Conservation (phyloP, 2,113 vertebrate species). For the Eulacestoma nigropectus region DNA sequence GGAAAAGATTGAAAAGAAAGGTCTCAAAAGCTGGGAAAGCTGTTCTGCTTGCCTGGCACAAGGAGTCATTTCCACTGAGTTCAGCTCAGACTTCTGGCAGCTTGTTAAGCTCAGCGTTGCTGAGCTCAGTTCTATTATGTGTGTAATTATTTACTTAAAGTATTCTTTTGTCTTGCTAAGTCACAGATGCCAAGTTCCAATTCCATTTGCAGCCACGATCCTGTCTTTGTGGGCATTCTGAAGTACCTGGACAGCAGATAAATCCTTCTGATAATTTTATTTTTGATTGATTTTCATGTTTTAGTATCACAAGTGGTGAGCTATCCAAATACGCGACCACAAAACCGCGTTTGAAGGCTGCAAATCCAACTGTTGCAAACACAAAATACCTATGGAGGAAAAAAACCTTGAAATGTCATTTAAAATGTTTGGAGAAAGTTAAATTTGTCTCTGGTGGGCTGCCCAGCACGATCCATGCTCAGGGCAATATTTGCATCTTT, state of each 20-base stretch:
- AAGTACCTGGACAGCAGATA: neutral
- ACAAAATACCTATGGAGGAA: neutral
- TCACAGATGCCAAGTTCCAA: neutral
- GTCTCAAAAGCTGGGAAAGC: neutral
- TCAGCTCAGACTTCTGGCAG: neutral
- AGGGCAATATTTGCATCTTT: slow-evolving; percentile 19
- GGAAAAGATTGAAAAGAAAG: neutral
- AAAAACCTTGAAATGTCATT: neutral
- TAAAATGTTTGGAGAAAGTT: neutral
- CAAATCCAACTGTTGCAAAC: neutral
- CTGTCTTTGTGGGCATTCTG: neutral
- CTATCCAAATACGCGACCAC: neutral
- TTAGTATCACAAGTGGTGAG: neutral
- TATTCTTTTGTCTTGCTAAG: neutral
- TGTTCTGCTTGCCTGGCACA: slow-evolving; percentile 27
- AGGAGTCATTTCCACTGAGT: neutral
- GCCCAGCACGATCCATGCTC: neutral
- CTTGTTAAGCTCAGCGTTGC: neutral
- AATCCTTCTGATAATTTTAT: neutral
- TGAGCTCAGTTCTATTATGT: neutral
- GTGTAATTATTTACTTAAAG: neutral
- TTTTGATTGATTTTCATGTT: neutral
- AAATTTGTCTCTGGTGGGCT: neutral
- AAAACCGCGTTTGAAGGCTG: neutral
- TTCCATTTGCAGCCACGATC: neutral